Conservation (phyloP, 2,113 vertebrate species). For the Atlantisia rogersi region DNA sequence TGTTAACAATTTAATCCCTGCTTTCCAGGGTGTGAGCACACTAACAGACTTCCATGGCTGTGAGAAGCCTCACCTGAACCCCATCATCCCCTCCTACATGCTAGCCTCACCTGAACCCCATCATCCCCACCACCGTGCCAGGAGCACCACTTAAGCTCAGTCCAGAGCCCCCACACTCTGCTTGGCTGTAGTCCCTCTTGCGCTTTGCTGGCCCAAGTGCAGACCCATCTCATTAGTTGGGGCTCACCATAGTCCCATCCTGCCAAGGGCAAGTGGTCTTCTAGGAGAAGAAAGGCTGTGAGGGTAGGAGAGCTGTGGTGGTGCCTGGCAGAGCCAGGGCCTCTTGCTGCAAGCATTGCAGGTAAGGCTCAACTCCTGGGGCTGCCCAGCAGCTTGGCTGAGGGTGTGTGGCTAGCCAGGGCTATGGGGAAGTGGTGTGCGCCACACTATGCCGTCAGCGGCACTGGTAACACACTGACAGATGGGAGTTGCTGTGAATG, state of each 20-base stretch:
- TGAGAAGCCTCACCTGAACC: background rate
- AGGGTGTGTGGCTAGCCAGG: background rate
- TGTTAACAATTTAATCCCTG: accelerated
- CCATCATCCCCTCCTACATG: background rate
- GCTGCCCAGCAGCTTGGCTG: background rate
- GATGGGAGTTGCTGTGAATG: background rate
- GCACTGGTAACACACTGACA: accelerated
- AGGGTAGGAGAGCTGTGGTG: background rate
- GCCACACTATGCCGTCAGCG: background rate
- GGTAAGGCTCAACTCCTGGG: background rate
- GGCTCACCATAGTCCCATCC: background rate
- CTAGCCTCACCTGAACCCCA: background rate
- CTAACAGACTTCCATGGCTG: background rate
- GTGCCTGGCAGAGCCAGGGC: background rate
- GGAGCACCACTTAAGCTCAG: background rate
- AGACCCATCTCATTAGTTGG: background rate
- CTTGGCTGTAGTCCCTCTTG: background rate
- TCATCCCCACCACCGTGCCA: no score
- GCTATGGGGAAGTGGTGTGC: background rate
- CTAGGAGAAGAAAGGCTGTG: background rate
- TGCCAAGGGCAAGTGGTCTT: background rate
- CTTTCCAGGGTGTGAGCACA: background rate
- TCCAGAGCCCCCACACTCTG: background rate
- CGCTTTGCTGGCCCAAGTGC: background rate
- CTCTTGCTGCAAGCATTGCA: background rate